A percentile compares a stretch with the other conserved stretches of the same genome.
These are phyloP conservation scores for Andrena fulva DNA, from an alignment of 2,888 invertebrate genomes.

Conservation along the genomic window DNA sequence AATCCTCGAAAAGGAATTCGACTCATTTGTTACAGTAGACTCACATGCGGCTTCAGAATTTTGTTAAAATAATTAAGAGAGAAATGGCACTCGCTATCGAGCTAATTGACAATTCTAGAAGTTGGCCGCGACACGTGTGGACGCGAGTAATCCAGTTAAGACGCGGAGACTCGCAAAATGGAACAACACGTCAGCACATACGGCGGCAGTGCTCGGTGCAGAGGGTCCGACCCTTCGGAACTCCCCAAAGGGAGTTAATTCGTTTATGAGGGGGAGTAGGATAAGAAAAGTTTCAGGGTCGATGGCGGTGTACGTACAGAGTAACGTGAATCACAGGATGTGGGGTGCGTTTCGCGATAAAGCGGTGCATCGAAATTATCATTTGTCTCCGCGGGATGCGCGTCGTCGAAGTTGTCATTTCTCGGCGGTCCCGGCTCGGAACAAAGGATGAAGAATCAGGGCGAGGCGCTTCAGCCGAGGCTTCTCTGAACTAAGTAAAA, in stretches of 20 bases:
- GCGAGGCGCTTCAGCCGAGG: not conserved
- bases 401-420: slow-evolving; percentile 25
- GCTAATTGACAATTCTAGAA: not conserved
- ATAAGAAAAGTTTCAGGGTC: slow-evolving; percentile 47
- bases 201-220: not conserved
- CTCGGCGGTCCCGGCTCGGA: not conserved
- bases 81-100: not conserved
- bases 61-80: not conserved
- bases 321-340: slow-evolving; percentile 66
- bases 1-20: too few relatives aligned
- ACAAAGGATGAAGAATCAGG: slow-evolving; percentile 24
- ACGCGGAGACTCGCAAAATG: slow-evolving; percentile 17
- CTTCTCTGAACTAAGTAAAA: not conserved
- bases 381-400: slow-evolving; percentile 46
- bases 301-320: not conserved
- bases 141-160: slow-evolving; percentile 35
- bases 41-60: too few relatives aligned
- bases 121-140: slow-evolving; percentile 5
- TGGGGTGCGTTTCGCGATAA: slow-evolving; percentile 60
- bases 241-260: slow-evolving; percentile 69
- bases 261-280: slow-evolving; percentile 58
- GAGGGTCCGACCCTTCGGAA: slow-evolving; percentile 67
- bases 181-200: not conserved
- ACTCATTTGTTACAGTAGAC: too few relatives aligned
- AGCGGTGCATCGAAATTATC: slow-evolving; percentile 50